A percentile compares a stretch with the other conserved stretches of the same genome.
Evolutionary conservation across 2,797 vertebrate species (phyloP).

Genomic region (Lagothrix lagotricha): DNA sequence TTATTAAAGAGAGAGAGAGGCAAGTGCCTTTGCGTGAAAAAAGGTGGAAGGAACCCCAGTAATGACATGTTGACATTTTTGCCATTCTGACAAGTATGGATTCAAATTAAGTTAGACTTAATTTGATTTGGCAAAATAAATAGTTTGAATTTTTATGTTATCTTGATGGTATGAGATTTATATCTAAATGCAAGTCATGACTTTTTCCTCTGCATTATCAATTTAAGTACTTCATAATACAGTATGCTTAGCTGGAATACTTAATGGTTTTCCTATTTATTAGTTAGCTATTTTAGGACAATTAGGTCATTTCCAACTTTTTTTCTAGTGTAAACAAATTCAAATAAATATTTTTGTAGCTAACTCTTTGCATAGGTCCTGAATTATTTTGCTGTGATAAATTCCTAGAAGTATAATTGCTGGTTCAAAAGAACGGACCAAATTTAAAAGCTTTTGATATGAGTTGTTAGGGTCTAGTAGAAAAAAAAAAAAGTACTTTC

Average conservation of each 20-base stretch:
- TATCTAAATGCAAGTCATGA: neutral
- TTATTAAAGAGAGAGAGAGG: neutral
- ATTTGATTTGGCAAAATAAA: slow-evolving; percentile 5
- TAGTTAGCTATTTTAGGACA: neutral
- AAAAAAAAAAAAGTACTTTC: neutral
- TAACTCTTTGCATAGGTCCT: neutral
- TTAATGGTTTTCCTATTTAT: neutral
- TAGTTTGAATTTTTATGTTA: neutral
- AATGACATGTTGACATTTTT: neutral
- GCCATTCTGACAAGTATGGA: neutral
- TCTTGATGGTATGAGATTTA: neutral
- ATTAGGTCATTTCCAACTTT: neutral
- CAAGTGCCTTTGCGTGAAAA: neutral
- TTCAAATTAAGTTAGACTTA: neutral
- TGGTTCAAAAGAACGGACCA: neutral
- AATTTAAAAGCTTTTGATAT: neutral
- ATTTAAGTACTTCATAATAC: neutral
- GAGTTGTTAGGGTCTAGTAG: neutral
- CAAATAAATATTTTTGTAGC: neutral
- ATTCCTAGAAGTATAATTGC: neutral
- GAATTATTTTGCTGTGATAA: slow-evolving; percentile 3
- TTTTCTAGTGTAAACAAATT: neutral
- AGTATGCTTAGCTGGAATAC: neutral
- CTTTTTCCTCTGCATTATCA: neutral
- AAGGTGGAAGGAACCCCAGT: neutral